phyloP scores from a whole-genome alignment of 1,140 invertebrate genomes.

The Diachasma alloeum region DNA sequence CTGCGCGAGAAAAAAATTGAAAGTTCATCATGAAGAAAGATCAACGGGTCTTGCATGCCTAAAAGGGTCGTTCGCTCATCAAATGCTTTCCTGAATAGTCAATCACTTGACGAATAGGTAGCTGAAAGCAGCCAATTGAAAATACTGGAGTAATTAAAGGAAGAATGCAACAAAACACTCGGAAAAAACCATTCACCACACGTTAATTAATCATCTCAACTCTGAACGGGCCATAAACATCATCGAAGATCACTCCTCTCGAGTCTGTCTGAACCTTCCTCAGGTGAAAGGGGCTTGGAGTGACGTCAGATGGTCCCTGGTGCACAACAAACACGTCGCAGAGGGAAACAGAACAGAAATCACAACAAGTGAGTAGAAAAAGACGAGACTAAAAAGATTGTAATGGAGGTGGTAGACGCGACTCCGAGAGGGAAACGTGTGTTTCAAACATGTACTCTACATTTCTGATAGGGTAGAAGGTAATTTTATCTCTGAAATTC shows the following conservation, averaged over 20 bases:
- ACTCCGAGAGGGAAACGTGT: neutral
- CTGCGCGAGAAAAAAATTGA: neutral
- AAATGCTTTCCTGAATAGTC: neutral
- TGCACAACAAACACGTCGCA: too few species aligned
- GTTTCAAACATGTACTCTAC: too few species aligned
- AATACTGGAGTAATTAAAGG: too few species aligned
- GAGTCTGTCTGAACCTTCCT: conserved; percentile 25
- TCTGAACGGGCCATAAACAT: neutral
- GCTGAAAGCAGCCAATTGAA: neutral
- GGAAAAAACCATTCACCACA: neutral
- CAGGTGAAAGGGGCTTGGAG: conserved; percentile 56
- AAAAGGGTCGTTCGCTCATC: neutral
- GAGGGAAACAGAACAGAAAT: too few species aligned
- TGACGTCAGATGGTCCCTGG: conserved; percentile 22
- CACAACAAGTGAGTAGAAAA: neutral
- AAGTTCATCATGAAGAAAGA: neutral
- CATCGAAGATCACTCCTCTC: neutral
- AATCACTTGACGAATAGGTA: neutral
- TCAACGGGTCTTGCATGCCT: neutral
- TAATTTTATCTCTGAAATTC: too few species aligned
- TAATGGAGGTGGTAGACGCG: neutral
- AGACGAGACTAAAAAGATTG: neutral
- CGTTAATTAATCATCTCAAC: neutral
- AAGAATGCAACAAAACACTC: too few species aligned
- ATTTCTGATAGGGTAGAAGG: too few species aligned